Base-by-base conservation (phyloP, 2,888 invertebrate genomes). In the Netelia melanura region DNA sequence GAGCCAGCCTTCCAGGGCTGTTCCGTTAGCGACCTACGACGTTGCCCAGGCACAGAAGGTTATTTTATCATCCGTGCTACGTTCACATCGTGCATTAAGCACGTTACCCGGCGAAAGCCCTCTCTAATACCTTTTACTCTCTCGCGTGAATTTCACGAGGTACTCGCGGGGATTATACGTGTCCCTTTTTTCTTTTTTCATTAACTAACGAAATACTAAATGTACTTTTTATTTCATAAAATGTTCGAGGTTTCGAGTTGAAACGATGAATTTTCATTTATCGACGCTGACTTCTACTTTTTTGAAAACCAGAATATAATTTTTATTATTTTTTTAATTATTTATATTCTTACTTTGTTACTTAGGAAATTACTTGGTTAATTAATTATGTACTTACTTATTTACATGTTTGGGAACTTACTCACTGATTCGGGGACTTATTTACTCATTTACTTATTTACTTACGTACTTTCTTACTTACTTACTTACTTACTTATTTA, bases 1-100 rank as follows among this genome's bases (percentile, higher is more conserved):
- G 38, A 38, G 38, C 58, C 21, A 54, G 71, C 56, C 71, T 21
- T 23, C 58, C 58, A 21, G 58, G 58, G 21, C 21, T 21, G 21
- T 8, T 58, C 17, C 58, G 21, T 58, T 48, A 25, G 70, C 71
- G 58, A 38, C 44, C 38, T 58, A 58, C 43, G 56, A 56, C 48
- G 43, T 38, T 72, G 56, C 58, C 43, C 71, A 56, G 71, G 71
- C 58, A 30, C 71, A 56, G 14, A 72, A 58, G 56, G 71, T 58
- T 70, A 17, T 21, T 25, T 58, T 23, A 30, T 56, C 6, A 56
- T 43, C 56, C 58, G 11, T 11, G 21, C 56, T 17, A 38, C 58
- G 38, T 25, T 72, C 38, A 30, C 21, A 17, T 43, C 58, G 17
- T n/a, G 21, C 23, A 21, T 72, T 58, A 58, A 72, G 71, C 38